These are phyloP conservation scores for Apaloderma vittatum DNA, from an alignment of 2,113 vertebrate species.

Conservation along the genomic window DNA sequence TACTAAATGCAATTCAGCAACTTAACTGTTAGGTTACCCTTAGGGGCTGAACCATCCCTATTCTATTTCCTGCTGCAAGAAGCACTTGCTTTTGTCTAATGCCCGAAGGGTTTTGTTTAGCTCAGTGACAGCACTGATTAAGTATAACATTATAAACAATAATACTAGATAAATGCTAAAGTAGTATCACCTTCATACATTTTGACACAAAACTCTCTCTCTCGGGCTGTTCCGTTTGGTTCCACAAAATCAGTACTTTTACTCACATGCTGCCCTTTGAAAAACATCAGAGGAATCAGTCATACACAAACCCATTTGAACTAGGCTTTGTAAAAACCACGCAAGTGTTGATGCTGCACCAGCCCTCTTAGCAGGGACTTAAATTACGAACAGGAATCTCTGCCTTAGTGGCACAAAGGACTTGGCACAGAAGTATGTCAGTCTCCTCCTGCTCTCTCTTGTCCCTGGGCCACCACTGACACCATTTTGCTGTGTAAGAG, in stretches of 20 bases:
- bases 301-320: neutral
- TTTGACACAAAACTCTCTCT: neutral
- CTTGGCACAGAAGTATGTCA: neutral
- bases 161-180: too few relatives aligned
- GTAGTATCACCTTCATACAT: neutral
- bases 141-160: too few relatives aligned
- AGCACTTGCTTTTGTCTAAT: neutral
- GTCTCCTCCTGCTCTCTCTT: neutral
- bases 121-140: neutral
- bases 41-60: neutral
- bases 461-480: neutral
- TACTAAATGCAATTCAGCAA: neutral
- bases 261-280: neutral
- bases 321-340: neutral
- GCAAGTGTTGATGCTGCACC: neutral
- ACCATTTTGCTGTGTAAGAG: neutral
- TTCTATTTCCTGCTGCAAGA: neutral
- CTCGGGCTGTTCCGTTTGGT: neutral
- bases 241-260: neutral
- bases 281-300: conserved; percentile 1
- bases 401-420: neutral
- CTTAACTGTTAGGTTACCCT: neutral
- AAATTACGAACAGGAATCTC: neutral
- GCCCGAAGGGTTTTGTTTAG: neutral
- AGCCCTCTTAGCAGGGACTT: conserved; percentile 10